Base-by-base conservation (phyloP, 1,140 invertebrate genomes). In the Cryptotermes secundus region DNA sequence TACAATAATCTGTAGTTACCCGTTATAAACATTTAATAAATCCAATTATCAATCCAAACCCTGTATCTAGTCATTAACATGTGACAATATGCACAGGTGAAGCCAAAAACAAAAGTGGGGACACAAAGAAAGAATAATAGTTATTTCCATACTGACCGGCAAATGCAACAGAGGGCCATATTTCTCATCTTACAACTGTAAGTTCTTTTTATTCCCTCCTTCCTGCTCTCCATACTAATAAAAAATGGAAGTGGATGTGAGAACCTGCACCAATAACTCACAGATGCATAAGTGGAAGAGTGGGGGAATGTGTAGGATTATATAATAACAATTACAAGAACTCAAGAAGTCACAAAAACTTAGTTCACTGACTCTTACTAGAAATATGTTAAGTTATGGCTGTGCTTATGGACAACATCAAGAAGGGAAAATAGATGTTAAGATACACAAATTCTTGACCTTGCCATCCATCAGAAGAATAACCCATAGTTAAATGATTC, bases 231-330 rank as follows among this genome's bases (percentile, higher is more conserved):
- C 6, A 34, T 35, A 35, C 12, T 2, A 31, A 79, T 79, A 81
- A 24, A 42, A 12, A 81, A 35, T n/a, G 24, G 3, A 35, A 34
- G 36, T 0, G 4, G 24, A 35, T 19, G 84, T 36, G 34, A 81
- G 80, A 85, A 84, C 84, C 72, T 82, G 85, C 24, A 9, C 85
- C 49, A 19, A 42, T 10, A 42, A 42, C 38, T 42, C 9, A 42
- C 38, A 42, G 1, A 42, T 10, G 12, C 49, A 84, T 34, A 24
- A 81, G 16, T 26, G 59, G 34, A 36, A 7, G 7, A 81, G 19
- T 34, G n/a, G n/a, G 31, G 80, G 45, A 53, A 83, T 83, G 82
- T 82, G 35, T 79, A 83, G 84, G 72, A 31, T n/a, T 26, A 1
- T 80, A 87, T 45, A 12, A 36, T 0, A 0, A 85, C 1, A 24